A percentile compares a stretch with the other conserved stretches of the same genome.
Evolutionary conservation across 2,113 vertebrate species (phyloP).

Genomic region (Sisor rabdophorus): DNA sequence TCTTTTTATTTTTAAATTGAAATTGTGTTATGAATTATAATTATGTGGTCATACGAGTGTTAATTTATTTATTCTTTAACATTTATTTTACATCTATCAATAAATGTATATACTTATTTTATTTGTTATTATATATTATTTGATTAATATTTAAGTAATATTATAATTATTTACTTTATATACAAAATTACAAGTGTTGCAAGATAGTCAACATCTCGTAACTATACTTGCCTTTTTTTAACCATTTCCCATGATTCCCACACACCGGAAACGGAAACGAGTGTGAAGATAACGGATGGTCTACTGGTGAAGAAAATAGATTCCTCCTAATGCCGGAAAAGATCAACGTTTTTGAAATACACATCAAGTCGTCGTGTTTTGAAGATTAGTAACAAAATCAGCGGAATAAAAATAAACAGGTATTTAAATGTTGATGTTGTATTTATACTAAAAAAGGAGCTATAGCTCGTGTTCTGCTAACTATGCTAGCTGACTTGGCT

Average conservation of each 20-base stretch:
- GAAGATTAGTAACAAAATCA: background rate
- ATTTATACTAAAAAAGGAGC: too few relatives aligned
- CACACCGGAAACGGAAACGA: slow-evolving; percentile 38
- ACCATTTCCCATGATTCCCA: slow-evolving; percentile 17
- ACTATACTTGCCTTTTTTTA: slow-evolving; percentile 23
- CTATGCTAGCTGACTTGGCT: slow-evolving; percentile 9
- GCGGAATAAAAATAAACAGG: background rate
- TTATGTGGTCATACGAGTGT: too few relatives aligned
- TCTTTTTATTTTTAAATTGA: too few relatives aligned
- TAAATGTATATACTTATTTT: too few relatives aligned
- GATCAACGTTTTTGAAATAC: background rate
- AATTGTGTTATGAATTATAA: too few relatives aligned
- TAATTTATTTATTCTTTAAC: too few relatives aligned
- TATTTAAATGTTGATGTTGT: background rate
- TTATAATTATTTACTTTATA: too few relatives aligned
- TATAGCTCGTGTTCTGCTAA: background rate
- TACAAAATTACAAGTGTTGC: too few relatives aligned
- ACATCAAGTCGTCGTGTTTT: background rate
- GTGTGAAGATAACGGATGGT: slow-evolving; percentile 23
- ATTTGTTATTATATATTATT: too few relatives aligned
- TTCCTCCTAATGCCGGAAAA: slow-evolving; percentile 26
- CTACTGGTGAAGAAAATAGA: slow-evolving; percentile 31
- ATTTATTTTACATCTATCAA: too few relatives aligned
- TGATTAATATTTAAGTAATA: too few relatives aligned
- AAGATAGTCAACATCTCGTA: too few relatives aligned